Conservation (phyloP, 2,888 invertebrate genomes). For the Acanthosoma haemorrhoidale region DNA sequence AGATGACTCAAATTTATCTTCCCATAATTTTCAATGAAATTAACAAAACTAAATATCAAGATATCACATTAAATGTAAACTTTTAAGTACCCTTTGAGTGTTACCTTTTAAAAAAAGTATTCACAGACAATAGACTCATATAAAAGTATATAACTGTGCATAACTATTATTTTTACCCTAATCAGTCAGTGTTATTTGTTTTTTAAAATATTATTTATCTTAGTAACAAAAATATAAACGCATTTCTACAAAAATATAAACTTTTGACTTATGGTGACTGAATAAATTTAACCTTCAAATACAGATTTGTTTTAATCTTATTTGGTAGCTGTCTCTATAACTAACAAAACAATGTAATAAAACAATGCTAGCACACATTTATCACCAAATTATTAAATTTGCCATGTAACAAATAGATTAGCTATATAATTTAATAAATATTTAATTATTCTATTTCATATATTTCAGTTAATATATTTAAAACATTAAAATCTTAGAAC, state of each 20-base stretch:
- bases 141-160: neutral
- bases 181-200: slow-evolving; percentile 11
- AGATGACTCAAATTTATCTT: neutral
- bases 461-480: no score
- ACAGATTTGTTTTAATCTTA: neutral
- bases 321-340: slow-evolving; percentile 5
- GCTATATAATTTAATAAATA: no score
- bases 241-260: slow-evolving; percentile 11
- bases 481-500: no score
- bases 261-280: neutral
- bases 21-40: slow-evolving; percentile 2
- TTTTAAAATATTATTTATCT: neutral
- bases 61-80: neutral
- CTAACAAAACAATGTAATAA: no score
- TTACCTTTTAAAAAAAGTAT: neutral
- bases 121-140: neutral
- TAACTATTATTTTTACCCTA: slow-evolving; percentile 2
- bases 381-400: no score
- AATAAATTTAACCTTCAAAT: neutral
- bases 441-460: no score
- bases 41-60: neutral
- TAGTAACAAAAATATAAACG: slow-evolving; percentile 6
- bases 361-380: no score
- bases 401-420: no score
- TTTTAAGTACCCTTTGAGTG: neutral